These are phyloP conservation scores for Metalampra italica DNA, from an alignment of 2,888 invertebrate species.

Conservation along the genomic window DNA sequence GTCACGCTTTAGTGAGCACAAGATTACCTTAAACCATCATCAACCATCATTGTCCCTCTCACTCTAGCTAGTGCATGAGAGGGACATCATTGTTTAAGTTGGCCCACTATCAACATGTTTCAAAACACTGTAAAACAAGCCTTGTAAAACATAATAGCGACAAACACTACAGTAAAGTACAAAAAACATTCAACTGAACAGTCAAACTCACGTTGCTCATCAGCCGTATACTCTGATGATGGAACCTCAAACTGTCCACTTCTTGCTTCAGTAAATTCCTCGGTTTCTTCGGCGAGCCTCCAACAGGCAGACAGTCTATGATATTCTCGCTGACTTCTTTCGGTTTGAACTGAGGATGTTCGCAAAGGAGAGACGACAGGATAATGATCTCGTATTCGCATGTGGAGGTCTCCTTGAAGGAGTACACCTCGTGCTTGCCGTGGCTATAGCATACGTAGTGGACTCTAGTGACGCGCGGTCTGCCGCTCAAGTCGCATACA, in stretches of 20 bases:
- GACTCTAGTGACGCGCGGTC: conserved; percentile 88
- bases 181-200: neutral
- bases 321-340: conserved; percentile 87
- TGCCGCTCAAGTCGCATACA: conserved; percentile 92
- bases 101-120: too few relatives aligned
- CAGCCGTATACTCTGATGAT: conserved; percentile 76
- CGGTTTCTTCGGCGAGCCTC: conserved; percentile 84
- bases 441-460: conserved; percentile 93
- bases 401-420: conserved; percentile 94
- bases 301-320: conserved; percentile 85
- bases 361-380: conserved; percentile 90
- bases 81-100: too few relatives aligned
- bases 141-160: neutral
- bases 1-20: too few relatives aligned
- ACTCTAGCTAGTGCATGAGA: too few relatives aligned
- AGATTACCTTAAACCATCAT: too few relatives aligned
- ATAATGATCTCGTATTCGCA: conserved; percentile 97
- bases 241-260: conserved; percentile 83
- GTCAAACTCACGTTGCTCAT: conserved; percentile 22
- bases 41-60: too few relatives aligned
- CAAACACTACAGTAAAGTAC: neutral
- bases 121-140: too few relatives aligned
- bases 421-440: conserved; percentile 94
- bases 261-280: conserved; percentile 84
- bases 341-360: conserved; percentile 92